A percentile compares a stretch with the other conserved stretches of the same genome.
phyloP scores from a whole-genome alignment of 2,888 invertebrate genomes.

The Leptinotarsa haldemani region DNA sequence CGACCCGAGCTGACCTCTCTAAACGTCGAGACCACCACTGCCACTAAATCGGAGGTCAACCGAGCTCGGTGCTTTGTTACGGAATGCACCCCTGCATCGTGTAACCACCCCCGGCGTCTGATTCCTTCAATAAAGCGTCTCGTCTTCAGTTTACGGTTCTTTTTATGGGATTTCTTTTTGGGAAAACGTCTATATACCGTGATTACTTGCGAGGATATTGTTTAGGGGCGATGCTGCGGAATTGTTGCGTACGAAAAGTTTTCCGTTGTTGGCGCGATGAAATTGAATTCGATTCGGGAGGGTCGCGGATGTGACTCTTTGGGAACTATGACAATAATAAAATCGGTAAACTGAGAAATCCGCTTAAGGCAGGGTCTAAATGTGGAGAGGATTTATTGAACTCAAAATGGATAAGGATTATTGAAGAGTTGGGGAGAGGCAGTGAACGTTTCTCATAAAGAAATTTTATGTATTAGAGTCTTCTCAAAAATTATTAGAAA shows the following conservation, averaged over 20 bases:
- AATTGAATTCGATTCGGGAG: not conserved
- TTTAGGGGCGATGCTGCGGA: not conserved
- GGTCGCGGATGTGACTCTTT: too few relatives aligned
- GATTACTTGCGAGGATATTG: slow-evolving; percentile 10
- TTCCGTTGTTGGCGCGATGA: not conserved
- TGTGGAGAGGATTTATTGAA: too few relatives aligned
- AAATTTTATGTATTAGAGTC: too few relatives aligned
- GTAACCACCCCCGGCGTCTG: not conserved
- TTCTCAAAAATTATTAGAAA: too few relatives aligned
- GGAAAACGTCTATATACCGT: not conserved
- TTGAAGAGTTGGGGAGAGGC: too few relatives aligned
- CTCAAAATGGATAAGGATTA: too few relatives aligned
- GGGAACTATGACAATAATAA: too few relatives aligned
- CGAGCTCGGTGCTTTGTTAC: slow-evolving; percentile 11
- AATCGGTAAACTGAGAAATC: too few relatives aligned
- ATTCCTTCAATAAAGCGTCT: slow-evolving; percentile 12
- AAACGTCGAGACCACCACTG: slow-evolving; percentile 4
- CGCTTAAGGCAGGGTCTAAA: too few relatives aligned
- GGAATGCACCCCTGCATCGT: slow-evolving; percentile 1
- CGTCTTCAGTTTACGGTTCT: slow-evolving; percentile 7
- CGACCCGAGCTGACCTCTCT: slow-evolving; percentile 2
- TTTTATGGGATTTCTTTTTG: slow-evolving; percentile 9
- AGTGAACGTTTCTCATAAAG: too few relatives aligned
- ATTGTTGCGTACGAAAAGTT: not conserved
- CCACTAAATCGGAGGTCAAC: slow-evolving; percentile 13